Evolutionary conservation across 2,888 invertebrate species (phyloP).

Genomic region (Ariolimax columbianus): DNA sequence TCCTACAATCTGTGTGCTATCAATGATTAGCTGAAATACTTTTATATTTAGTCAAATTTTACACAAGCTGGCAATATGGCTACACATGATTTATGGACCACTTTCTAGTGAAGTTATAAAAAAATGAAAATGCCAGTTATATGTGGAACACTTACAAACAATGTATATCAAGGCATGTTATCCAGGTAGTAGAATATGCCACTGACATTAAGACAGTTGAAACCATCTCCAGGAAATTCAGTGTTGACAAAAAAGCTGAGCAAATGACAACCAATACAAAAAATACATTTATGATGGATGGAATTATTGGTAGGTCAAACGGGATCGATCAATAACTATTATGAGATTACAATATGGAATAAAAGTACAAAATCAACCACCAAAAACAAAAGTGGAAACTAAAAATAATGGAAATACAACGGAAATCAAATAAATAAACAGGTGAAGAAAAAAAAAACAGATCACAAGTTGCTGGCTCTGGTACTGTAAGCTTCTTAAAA

Average conservation of each 20-base stretch:
- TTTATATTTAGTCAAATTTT: no score
- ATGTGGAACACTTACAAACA: not conserved
- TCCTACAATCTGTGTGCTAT: no score
- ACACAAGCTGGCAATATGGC: not conserved
- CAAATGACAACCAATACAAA: not conserved
- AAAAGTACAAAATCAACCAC: slow-evolving; percentile 14
- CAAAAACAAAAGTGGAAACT: slow-evolving; percentile 9
- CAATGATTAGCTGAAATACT: not conserved
- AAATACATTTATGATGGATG: not conserved
- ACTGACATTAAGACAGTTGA: not conserved
- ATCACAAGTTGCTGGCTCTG: slow-evolving; percentile 26
- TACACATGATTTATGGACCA: not conserved
- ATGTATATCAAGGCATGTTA: not conserved
- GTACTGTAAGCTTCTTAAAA: not conserved
- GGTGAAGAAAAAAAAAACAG: not conserved
- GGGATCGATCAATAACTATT: slow-evolving; percentile 13
- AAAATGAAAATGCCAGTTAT: not conserved
- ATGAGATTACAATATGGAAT: slow-evolving; percentile 15
- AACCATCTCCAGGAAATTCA: not conserved
- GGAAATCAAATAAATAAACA: not conserved
- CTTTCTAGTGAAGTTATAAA: not conserved
- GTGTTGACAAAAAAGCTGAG: not conserved
- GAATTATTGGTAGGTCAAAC: not conserved
- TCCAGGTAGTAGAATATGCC: not conserved
- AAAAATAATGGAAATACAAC: not conserved